Percentiles rank a stretch among this genome's conserved stretches.
These are phyloP conservation scores for Monopterus albus DNA, from an alignment of 2,113 vertebrate genomes.

Conservation along the genomic window DNA sequence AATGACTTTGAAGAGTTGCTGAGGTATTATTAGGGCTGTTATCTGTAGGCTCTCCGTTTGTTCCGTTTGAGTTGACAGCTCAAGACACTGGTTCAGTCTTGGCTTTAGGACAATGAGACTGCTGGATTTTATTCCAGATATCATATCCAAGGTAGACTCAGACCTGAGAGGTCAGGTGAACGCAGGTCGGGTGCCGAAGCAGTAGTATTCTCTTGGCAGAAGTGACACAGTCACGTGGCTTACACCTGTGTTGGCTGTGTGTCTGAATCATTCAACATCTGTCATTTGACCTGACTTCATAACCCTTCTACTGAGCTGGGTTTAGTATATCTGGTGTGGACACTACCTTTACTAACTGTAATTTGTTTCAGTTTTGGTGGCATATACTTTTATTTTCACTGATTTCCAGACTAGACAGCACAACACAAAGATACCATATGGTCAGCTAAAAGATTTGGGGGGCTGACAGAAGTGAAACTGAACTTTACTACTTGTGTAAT, in stretches of 20 bases:
- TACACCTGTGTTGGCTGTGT: background rate
- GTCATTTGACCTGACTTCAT: slow-evolving; percentile 19
- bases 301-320: background rate
- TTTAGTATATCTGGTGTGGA: background rate
- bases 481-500: background rate
- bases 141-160: background rate
- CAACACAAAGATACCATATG: background rate
- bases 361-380: background rate
- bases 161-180: slow-evolving; percentile 12
- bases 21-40: background rate
- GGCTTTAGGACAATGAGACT: background rate
- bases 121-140: background rate
- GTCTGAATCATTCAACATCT: background rate
- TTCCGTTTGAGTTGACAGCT: too few relatives aligned
- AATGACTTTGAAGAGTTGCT: background rate
- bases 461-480: background rate
- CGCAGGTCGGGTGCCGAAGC: background rate
- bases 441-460: background rate
- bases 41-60: too few relatives aligned
- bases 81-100: background rate
- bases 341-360: background rate
- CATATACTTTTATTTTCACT: background rate
- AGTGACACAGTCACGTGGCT: background rate
- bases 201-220: background rate
- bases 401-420: background rate